These are phyloP conservation scores for Lasioglossum zephyrum DNA, from an alignment of 2,888 invertebrate species.

Conservation along the genomic window DNA sequence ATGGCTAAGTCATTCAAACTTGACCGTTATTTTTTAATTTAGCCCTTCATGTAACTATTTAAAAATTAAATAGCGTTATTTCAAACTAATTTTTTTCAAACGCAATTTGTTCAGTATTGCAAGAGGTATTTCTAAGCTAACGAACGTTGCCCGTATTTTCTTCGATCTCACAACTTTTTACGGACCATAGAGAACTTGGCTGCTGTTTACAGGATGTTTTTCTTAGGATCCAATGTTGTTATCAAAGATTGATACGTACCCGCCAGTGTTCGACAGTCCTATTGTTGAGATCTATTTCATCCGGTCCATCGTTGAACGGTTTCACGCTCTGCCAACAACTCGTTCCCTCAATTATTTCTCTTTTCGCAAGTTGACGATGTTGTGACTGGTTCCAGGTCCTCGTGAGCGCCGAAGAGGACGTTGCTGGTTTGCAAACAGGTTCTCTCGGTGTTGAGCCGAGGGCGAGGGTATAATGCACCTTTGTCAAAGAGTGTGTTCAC, in stretches of 20 bases:
- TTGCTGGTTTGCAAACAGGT: slow-evolving; percentile 54
- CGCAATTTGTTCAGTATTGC: too few relatives aligned
- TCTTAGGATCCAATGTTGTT: not conserved
- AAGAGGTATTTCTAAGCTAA: too few relatives aligned
- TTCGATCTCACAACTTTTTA: too few relatives aligned
- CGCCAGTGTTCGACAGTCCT: not conserved
- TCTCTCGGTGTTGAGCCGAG: slow-evolving; percentile 48
- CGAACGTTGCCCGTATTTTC: too few relatives aligned
- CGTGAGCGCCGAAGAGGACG: slow-evolving; percentile 15
- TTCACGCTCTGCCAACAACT: not conserved
- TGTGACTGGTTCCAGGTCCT: slow-evolving; percentile 37
- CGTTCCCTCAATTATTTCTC: not conserved
- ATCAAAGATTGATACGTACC: not conserved
- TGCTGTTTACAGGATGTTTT: too few relatives aligned
- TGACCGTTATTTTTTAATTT: too few relatives aligned
- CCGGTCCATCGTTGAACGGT: not conserved
- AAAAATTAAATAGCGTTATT: too few relatives aligned
- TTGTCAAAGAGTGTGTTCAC: slow-evolving; percentile 66
- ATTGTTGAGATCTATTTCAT: not conserved
- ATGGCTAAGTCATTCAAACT: too few relatives aligned
- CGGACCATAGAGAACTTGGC: too few relatives aligned
- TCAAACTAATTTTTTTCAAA: too few relatives aligned
- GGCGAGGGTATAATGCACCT: slow-evolving; percentile 60
- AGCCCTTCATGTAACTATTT: too few relatives aligned
- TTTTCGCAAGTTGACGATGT: slow-evolving; percentile 35